Percentiles rank a stretch among this genome's conserved stretches.
These are phyloP conservation scores for Phylloscopus trochilus DNA, from an alignment of 2,113 vertebrate genomes.

Conservation along the genomic window DNA sequence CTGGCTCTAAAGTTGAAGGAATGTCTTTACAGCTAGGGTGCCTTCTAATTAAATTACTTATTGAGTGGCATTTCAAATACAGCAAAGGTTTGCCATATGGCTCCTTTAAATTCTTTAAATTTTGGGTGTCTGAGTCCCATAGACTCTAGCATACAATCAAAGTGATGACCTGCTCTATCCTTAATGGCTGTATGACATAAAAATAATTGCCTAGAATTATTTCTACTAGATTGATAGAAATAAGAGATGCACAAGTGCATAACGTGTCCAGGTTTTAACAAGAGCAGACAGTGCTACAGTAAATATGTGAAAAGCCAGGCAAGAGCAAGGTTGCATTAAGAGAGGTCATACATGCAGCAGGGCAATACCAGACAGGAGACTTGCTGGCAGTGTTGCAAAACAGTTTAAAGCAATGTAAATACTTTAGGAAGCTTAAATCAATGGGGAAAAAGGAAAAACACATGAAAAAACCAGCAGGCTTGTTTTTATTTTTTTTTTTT, in stretches of 20 bases:
- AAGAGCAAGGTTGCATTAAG: neutral
- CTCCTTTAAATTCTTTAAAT: neutral
- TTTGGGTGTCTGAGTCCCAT: neutral
- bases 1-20: neutral
- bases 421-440: neutral
- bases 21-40: neutral
- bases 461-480: accelerated
- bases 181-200: neutral
- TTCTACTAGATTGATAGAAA: neutral
- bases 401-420: neutral
- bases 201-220: neutral
- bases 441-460: accelerated
- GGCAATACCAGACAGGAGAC: neutral
- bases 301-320: neutral
- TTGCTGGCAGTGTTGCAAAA: neutral
- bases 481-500: neutral
- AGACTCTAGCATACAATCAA: neutral
- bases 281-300: neutral
- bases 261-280: neutral
- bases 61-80: neutral
- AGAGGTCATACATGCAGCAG: neutral
- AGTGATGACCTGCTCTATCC: neutral
- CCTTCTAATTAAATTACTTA: neutral
- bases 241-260: neutral
- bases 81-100: neutral